These are phyloP conservation scores for crab-eating macaque (Macaca fascicularis) DNA, from an alignment of 2,113 vertebrate species.

Conservation along the genomic window T2T-MFA8v1.1 NC_088386.1:87047501-87048000, in stretches of 20 bases:
- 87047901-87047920: neutral
- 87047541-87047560: accelerated
- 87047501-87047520: neutral
- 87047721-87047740: neutral
- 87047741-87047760: neutral
- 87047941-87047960: neutral
- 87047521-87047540: accelerated
- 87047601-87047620: neutral
- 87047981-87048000: neutral
- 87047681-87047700: neutral
- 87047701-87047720: neutral
- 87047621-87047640: neutral
- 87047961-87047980: neutral
- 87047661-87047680: neutral
- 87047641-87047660: neutral
- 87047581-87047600: neutral
- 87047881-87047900: neutral
- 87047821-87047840: accelerated
- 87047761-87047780: neutral
- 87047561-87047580: neutral
- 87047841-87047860: neutral
- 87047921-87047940: neutral
- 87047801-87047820: neutral
- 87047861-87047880: neutral
- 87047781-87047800: neutral